Conservation (phyloP, 2,797 vertebrate species). For the Tympanoctomys barrerae region DNA sequence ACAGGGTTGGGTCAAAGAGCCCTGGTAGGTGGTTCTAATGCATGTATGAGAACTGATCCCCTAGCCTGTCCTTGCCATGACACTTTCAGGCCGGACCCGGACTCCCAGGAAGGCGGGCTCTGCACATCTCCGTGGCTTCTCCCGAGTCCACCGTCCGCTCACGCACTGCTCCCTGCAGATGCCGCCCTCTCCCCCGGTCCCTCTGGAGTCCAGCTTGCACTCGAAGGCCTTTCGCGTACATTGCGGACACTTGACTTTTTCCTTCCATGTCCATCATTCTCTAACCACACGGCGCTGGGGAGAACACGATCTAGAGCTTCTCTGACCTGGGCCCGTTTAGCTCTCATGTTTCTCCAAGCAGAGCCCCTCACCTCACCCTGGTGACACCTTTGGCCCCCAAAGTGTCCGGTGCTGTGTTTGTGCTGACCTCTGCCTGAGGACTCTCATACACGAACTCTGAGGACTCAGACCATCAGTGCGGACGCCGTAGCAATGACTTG, state of each 20-base stretch:
- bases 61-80: neutral
- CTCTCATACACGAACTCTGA: neutral
- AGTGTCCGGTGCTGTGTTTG: neutral
- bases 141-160: neutral
- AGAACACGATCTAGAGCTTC: neutral
- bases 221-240: neutral
- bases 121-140: neutral
- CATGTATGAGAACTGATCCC: neutral
- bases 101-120: neutral
- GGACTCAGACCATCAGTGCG: neutral
- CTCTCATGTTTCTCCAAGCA: neutral
- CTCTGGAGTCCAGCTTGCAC: neutral
- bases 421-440: neutral
- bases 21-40: neutral
- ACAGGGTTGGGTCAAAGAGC: neutral
- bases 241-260: neutral
- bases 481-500: neutral
- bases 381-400: neutral
- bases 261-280: neutral
- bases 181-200: neutral
- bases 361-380: neutral
- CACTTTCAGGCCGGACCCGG: neutral
- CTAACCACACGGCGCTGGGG: neutral
- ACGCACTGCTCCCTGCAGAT: neutral
- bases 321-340: neutral